phyloP scores from a whole-genome alignment of 2,113 vertebrate genomes.

The Gulo gulo region DNA sequence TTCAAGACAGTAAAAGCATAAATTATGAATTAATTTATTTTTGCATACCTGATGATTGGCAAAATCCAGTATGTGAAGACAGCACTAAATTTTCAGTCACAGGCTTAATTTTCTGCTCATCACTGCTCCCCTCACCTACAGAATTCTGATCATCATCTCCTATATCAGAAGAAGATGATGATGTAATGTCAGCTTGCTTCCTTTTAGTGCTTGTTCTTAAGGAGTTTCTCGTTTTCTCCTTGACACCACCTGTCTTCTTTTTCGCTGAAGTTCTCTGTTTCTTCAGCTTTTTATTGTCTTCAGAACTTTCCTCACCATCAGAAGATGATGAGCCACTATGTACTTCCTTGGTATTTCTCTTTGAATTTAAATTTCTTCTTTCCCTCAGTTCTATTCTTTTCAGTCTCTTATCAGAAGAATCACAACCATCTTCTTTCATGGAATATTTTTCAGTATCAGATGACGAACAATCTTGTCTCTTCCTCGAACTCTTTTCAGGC shows the following conservation, averaged over 20 bases:
- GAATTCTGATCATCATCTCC: slow-evolving; percentile 84
- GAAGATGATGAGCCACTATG: slow-evolving; percentile 81
- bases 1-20: neutral
- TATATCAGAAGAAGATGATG: slow-evolving; percentile 84
- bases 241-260: slow-evolving; percentile 74
- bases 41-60: slow-evolving; percentile 95
- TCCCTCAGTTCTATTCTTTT: slow-evolving; percentile 76
- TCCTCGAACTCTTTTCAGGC: slow-evolving; percentile 75
- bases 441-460: slow-evolving; percentile 82
- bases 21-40: slow-evolving; percentile 49
- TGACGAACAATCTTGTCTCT: slow-evolving; percentile 69
- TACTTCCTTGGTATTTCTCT: slow-evolving; percentile 80
- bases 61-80: slow-evolving; percentile 86
- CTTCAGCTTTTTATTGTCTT: slow-evolving; percentile 81
- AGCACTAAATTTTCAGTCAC: slow-evolving; percentile 89
- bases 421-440: slow-evolving; percentile 74
- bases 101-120: slow-evolving; percentile 95
- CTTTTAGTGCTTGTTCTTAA: slow-evolving; percentile 67
- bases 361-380: slow-evolving; percentile 81
- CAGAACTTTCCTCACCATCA: slow-evolving; percentile 80
- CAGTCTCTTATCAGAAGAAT: slow-evolving; percentile 70
- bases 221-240: slow-evolving; percentile 81
- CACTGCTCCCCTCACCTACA: slow-evolving; percentile 87
- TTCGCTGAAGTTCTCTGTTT: slow-evolving; percentile 75
- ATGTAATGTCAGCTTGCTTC: slow-evolving; percentile 81